Base-by-base conservation (phyloP, 2,113 vertebrate species). In the Romanogobio albipinnatus region DNA sequence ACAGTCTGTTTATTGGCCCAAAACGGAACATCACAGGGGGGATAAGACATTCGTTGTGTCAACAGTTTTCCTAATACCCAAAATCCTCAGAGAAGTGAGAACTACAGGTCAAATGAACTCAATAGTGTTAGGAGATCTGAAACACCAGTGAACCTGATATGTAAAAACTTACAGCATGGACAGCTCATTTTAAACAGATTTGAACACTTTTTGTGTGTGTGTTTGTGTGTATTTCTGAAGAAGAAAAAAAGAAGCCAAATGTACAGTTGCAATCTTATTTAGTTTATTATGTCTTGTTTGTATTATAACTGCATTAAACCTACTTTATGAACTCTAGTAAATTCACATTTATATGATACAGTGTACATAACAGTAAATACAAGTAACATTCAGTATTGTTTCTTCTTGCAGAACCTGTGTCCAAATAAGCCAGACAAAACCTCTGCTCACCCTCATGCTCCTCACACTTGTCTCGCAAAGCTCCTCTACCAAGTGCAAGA, bases 291-390 rank as follows among this genome's bases (percentile, higher is more conserved):
- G 81, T 73, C 71, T 76, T 76, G 51, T 81, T 84, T 85, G 85
- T 59, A 86, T 87, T 88, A 85, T 91, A 89, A 90, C 84, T 90
- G 90, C 86, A 90, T 85, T 49, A 56, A 89, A 87, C 90, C 86
- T 91, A 88, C 82, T 86, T 87, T 90, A 90, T 74, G 89, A 91
- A 89, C 90, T 89, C 76, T 90, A 86, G 88, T 86, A 87, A 92
- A 92, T 92, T 93, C 89, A 93, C 92, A 93, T 90, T 90, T 81
- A 90, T 92, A 91, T 90, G 87, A 87, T 90, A 92, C 90, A 94
- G 88, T 91, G 90, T 89, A 89, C 86, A 92, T 89, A 88, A 91
- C 90, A 85, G 91, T 92, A 91, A 88, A 86, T 91, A 93, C 86
- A 92, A 86, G 87, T 81, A 93, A 92, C 92, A 92, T 92, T 92